Conservation (phyloP, 2,888 invertebrate genomes). For the Halictus quadricinctus region DNA sequence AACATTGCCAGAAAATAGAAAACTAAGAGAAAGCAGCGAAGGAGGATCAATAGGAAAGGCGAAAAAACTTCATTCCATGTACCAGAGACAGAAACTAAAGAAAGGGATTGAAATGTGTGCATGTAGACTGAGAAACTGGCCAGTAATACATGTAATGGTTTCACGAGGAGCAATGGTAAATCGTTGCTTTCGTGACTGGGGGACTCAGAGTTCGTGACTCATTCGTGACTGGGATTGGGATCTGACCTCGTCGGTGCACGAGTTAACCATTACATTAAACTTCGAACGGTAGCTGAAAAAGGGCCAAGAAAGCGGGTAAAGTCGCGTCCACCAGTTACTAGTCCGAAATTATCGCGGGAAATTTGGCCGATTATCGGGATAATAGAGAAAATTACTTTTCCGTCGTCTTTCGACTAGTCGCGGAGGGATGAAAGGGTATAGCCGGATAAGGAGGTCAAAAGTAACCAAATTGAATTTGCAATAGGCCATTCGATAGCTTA, state of each 20-base stretch:
- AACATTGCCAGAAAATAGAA: not conserved
- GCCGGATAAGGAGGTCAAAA: too few relatives aligned
- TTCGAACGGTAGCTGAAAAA: constrained; percentile 66
- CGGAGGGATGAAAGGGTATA: not conserved
- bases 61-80: not conserved
- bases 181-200: constrained; percentile 71
- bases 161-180: constrained; percentile 47
- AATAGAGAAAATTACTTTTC: constrained; percentile 47
- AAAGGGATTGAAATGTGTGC: not conserved
- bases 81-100: too few relatives aligned
- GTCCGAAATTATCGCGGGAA: constrained; percentile 52
- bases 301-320: constrained; percentile 57
- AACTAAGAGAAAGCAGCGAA: not conserved
- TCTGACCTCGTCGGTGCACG: constrained; percentile 76
- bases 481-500: too few relatives aligned
- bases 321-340: constrained; percentile 46
- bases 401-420: constrained; percentile 4
- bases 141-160: constrained; percentile 33
- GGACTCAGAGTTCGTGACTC: constrained; percentile 72
- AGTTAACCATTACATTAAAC: constrained; percentile 77
- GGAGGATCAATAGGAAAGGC: constrained; percentile 5
- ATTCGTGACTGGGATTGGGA: constrained; percentile 74
- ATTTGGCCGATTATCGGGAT: constrained; percentile 31
- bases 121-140: not conserved
- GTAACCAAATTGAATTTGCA: too few relatives aligned